Base-by-base conservation (phyloP, 2,113 vertebrate species). In the Bufo gargarizans region DNA sequence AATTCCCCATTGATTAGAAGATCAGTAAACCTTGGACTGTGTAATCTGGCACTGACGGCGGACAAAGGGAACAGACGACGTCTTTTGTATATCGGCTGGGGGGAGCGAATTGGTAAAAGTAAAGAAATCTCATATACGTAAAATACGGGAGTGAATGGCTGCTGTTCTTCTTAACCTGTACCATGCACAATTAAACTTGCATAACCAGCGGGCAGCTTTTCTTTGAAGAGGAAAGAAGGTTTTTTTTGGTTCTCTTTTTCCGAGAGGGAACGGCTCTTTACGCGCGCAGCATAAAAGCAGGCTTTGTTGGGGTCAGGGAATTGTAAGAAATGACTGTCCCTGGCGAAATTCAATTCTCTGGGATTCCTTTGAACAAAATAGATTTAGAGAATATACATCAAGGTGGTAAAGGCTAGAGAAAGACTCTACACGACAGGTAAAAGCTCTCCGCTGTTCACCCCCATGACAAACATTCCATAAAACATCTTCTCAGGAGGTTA, bases 301-400 rank as follows among this genome's bases (percentile, higher is more conserved):
- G 19, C 61, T 87, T 87, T 86, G 85, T 79, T 55, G 76, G 56
- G 85, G 85, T 87, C 77, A 87, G 58, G 59, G 63, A 87, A 69
- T 69, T 79, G 49, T 80, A 69, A 63, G 85, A 45, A 79, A 63
- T 20, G 63, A 79, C 49, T 56, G 85, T 86, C 59, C 85, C 63
- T 45, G 61, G 85, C 61, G 71, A 61, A 58, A 86, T 77, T 86
- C 63, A 72, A 87, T 82, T 72, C 86, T 72, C 14, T 4, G 9
- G 1, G 61, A 71, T 43, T 78, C 12, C 86, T 87, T 81, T 81
- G 77, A 87, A 65, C 61, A 87, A 1, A 58, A 69, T 49, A 22
- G n/a, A 55, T 58, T 19, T 50, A 12, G 77, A 14, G 50, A 87
- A 80, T 55, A 79, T 55, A 78, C 59, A 79, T 79, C 49, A 80